Percentiles rank a stretch among this genome's conserved stretches.
Evolutionary conservation across 2,113 vertebrate genomes (phyloP).

Genomic region (Rhabdomys dilectus): DNA sequence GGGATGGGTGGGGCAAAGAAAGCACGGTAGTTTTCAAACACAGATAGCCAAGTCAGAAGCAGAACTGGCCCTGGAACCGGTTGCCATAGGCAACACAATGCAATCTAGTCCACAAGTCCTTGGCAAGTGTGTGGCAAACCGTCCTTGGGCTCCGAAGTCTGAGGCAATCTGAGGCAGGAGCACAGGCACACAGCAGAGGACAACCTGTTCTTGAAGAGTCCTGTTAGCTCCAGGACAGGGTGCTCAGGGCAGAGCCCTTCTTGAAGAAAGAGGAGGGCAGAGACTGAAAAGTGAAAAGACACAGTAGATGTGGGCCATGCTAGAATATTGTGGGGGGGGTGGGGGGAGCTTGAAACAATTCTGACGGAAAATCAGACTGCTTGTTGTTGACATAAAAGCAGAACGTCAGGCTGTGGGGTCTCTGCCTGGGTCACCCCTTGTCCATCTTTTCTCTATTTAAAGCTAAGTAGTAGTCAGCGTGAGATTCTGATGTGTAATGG

Average conservation of each 20-base stretch:
- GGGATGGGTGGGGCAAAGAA: background rate
- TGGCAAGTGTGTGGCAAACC: background rate
- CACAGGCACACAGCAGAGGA: background rate
- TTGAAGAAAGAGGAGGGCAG: background rate
- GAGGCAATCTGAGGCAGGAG: background rate
- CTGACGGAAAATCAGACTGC: background rate
- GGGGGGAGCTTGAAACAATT: background rate
- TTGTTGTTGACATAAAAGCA: background rate
- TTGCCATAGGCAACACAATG: constrained; percentile 57
- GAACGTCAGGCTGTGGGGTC: background rate
- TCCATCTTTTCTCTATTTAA: background rate
- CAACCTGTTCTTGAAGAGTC: background rate
- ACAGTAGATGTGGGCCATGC: rapidly evolving
- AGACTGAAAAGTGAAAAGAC: background rate
- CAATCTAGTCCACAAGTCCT: background rate
- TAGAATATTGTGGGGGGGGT: background rate
- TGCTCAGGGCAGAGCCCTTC: background rate
- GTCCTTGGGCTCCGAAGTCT: background rate
- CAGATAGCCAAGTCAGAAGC: background rate
- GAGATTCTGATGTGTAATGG: background rate
- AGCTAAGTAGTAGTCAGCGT: background rate
- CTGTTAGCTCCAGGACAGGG: background rate
- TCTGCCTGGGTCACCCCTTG: background rate
- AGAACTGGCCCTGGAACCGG: background rate
- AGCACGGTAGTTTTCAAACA: constrained; percentile 34